Base-by-base conservation (phyloP, 2,113 vertebrate genomes). In the Ciconia maguari region DNA sequence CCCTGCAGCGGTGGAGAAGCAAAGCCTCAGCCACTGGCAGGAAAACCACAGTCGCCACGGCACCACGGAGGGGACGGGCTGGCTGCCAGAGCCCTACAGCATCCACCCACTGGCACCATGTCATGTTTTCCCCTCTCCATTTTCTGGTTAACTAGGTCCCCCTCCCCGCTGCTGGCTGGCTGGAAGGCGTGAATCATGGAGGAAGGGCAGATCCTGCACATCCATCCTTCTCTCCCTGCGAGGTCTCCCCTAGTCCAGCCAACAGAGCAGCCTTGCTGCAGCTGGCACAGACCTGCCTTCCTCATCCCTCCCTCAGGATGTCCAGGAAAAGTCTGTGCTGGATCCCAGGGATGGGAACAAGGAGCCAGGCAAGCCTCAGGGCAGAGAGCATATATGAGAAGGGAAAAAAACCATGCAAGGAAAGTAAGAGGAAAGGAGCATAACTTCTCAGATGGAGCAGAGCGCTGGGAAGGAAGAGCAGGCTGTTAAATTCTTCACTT, bases 161-260 rank as follows among this genome's bases (percentile, higher is more conserved):
- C 46, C 44, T 85, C 54, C 20, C 81, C 3, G 22, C 36, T 65
- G 78, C 78, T 2, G 10, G 38, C 79, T 1, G 2, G 58, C 52
- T 95, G 83, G 96, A 91, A 97, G 51, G 41, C 49, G 52, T 94
- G 96, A 95, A 89, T 95, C 96, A 93, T 2, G 0, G 79, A 72
- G 95, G 89, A 97, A 93, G 78, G 94, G 86, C 89, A 95, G 87
- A 48, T 49, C 89, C 75, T 72, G 60, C 80, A 81, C 82, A 72
- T 42, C 69, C 90, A 69, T 51, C 82, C 89, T 44, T 42, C 48
- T 51, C 48, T 46, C 46, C 76, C 70, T 5, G 3, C 12, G 1
- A 42, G n/a, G 26, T 30, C n/a, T 83, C 57, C 83, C 27, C 38
- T 26, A 8, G 24, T 12, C 76, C 76, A 42, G 49, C 42, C 8